Percentiles rank a stretch among this genome's conserved stretches.
Evolutionary conservation across 1,140 invertebrate species (phyloP).

Genomic region (Drosophila parvula): DNA sequence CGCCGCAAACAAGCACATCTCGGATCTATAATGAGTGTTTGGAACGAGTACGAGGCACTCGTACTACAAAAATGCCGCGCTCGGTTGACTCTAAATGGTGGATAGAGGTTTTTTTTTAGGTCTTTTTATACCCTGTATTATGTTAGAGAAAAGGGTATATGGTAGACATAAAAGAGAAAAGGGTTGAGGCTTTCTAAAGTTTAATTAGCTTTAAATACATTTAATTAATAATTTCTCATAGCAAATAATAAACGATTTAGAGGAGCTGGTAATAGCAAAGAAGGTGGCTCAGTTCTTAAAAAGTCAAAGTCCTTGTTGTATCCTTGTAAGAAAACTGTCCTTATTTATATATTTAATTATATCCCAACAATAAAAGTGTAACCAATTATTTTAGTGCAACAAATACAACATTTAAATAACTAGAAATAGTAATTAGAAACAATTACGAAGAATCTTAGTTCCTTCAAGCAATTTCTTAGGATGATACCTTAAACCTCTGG

Average conservation of each 20-base stretch:
- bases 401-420: no score
- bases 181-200: neutral
- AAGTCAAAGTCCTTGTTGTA: neutral
- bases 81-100: constrained; percentile 81
- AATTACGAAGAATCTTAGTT: no score
- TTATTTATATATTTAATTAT: neutral
- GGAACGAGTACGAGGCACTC: constrained; percentile 56
- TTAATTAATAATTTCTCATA: neutral
- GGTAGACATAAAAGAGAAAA: neutral
- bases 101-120: constrained; percentile 54
- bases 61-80: constrained; percentile 78
- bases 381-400: no score
- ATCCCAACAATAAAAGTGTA: no score
- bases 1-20: constrained; percentile 66
- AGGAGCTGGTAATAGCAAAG: neutral
- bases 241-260: neutral
- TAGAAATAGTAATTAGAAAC: no score
- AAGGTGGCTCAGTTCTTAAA: neutral
- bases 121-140: constrained; percentile 13
- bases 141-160: neutral
- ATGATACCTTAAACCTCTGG: neutral
- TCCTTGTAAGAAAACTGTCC: no score
- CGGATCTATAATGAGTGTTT: constrained; percentile 50
- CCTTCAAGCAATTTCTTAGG: neutral
- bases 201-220: neutral